Evolutionary conservation across 2,113 vertebrate species (phyloP).

Genomic region (Elephantulus edwardii): DNA sequence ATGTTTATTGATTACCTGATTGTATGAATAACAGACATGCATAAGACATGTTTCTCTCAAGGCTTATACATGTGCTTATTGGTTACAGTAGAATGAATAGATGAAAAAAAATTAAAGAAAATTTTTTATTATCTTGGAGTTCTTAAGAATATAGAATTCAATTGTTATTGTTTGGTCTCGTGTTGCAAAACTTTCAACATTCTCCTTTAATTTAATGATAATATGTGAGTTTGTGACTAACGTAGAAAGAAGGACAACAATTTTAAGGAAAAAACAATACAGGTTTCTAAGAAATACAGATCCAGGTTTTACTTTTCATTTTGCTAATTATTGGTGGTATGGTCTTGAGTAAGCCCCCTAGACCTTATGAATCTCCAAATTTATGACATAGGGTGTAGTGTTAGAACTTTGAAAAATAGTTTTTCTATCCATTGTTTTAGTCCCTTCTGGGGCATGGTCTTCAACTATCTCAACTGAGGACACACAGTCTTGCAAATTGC

Average conservation of each 20-base stretch:
- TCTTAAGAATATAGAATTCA: background rate
- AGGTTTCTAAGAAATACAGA: constrained; percentile 42
- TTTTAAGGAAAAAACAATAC: constrained; percentile 1
- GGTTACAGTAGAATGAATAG: background rate
- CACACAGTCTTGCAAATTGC: no score
- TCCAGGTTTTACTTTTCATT: constrained; percentile 38
- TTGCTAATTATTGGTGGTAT: background rate
- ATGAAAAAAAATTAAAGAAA: background rate
- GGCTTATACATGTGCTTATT: background rate
- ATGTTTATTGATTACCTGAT: background rate
- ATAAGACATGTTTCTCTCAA: background rate
- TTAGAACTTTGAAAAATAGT: no score
- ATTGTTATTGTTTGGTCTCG: background rate
- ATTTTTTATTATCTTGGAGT: background rate
- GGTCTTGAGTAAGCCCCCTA: background rate
- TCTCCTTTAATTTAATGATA: background rate
- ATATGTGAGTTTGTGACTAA: background rate
- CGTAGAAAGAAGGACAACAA: background rate
- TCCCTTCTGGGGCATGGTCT: no score
- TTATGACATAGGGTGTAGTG: background rate
- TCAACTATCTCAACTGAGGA: no score
- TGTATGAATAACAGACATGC: background rate
- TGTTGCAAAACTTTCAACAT: background rate
- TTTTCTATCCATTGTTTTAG: no score
- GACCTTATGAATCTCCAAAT: background rate